Evolutionary conservation across 2,888 invertebrate genomes (phyloP).

Genomic region (Serrognathus titanus): DNA sequence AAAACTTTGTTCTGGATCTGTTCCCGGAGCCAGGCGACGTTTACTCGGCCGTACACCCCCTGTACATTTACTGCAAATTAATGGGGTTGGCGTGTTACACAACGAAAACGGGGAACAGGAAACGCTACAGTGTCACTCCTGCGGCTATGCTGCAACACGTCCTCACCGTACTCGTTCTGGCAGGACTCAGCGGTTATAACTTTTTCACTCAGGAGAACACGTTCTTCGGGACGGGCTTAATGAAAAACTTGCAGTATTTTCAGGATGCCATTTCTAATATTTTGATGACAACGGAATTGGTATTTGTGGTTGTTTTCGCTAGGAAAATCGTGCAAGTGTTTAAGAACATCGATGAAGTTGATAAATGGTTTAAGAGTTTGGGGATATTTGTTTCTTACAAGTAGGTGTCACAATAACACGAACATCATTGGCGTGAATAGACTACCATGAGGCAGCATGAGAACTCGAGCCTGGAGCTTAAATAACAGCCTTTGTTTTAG

Average conservation of each 20-base stretch:
- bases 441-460: no score
- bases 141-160: neutral
- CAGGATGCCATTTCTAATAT: slow-evolving; percentile 20
- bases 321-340: slow-evolving; percentile 27
- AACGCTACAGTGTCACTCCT: slow-evolving; percentile 5
- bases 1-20: no score
- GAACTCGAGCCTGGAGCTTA: no score
- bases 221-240: slow-evolving; percentile 11
- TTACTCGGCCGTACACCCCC: slow-evolving; percentile 17
- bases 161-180: neutral
- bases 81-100: slow-evolving; percentile 21
- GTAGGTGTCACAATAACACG: slow-evolving; percentile 19
- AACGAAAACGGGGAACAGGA: slow-evolving; percentile 5
- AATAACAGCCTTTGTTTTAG: no score
- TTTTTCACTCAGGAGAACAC: neutral
- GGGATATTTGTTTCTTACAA: slow-evolving; percentile 30
- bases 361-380: slow-evolving; percentile 25
- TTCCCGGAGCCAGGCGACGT: slow-evolving; percentile 7
- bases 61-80: slow-evolving; percentile 18
- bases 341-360: slow-evolving; percentile 28
- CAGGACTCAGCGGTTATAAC: neutral
- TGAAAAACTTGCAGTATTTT: slow-evolving; percentile 21
- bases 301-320: slow-evolving; percentile 26
- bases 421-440: no score
- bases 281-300: slow-evolving; percentile 22